These are phyloP conservation scores for Tetrapedia diversipes DNA, from an alignment of 2,888 invertebrate genomes.

Conservation along the genomic window DNA sequence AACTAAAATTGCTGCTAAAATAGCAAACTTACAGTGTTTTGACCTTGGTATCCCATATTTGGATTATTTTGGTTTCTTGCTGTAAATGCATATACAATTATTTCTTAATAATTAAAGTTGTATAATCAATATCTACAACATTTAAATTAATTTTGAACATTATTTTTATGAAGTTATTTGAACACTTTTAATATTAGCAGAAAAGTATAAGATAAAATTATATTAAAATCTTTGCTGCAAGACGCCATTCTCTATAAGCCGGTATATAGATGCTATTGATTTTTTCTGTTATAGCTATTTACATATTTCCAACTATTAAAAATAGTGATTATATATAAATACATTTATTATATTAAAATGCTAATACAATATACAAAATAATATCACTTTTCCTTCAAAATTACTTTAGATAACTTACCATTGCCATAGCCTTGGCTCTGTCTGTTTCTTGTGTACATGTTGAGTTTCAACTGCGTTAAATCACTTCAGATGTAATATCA, in stretches of 20 bases:
- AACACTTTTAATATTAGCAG: background rate
- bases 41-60: slow-evolving; percentile 48
- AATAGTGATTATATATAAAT: background rate
- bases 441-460: slow-evolving; percentile 68
- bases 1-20: background rate
- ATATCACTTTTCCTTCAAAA: background rate
- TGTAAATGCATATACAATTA: slow-evolving; percentile 46
- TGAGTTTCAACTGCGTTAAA: slow-evolving; percentile 6
- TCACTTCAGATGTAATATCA: slow-evolving; percentile 12
- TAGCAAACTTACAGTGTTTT: slow-evolving; percentile 57
- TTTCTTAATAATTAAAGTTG: background rate
- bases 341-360: background rate
- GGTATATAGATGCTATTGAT: slow-evolving; percentile 59
- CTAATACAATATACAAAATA: background rate
- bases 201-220: background rate
- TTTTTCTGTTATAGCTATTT: slow-evolving; percentile 31
- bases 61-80: slow-evolving; percentile 57
- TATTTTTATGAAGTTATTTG: background rate
- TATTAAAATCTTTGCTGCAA: slow-evolving; percentile 15
- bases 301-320: background rate
- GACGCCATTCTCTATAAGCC: slow-evolving; percentile 60
- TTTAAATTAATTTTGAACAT: background rate
- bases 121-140: too few species aligned
- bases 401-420: slow-evolving; percentile 47
- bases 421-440: slow-evolving; percentile 62